Conservation (phyloP, 2,888 invertebrate genomes). For the Muschampia plurimacula region DNA sequence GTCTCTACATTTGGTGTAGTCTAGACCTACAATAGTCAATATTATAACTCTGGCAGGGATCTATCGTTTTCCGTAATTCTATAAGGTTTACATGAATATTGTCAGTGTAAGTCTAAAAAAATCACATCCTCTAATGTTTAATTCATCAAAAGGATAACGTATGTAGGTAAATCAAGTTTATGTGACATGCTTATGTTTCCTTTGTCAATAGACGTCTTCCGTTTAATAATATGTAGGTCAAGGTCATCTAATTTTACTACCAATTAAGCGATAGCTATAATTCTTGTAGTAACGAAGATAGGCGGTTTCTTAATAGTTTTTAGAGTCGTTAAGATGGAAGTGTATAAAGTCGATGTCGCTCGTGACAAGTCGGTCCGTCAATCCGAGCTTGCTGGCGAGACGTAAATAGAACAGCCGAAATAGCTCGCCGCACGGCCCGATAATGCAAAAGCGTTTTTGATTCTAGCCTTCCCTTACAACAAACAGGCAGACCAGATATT, state of each 20-base stretch:
- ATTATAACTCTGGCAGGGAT: conserved; percentile 19
- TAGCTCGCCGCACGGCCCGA: conserved; percentile 80
- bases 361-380: conserved; percentile 83
- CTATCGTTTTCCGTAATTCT: conserved; percentile 16
- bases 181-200: conserved; percentile 48
- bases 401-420: conserved; percentile 79
- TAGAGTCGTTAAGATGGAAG: conserved; percentile 62
- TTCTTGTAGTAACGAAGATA: conserved; percentile 44
- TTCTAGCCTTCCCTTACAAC: conserved; percentile 70
- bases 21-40: background rate
- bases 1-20: conserved; percentile 17
- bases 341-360: conserved; percentile 65
- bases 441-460: conserved; percentile 82
- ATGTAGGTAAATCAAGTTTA: conserved; percentile 48
- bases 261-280: conserved; percentile 43
- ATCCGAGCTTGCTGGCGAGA: conserved; percentile 81
- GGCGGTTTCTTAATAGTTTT: conserved; percentile 54
- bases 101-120: conserved; percentile 2
- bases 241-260: conserved; percentile 65
- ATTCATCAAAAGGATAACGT: conserved; percentile 49
- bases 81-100: background rate
- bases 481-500: conserved; percentile 54
- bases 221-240: conserved; percentile 72
- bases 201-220: conserved; percentile 47
- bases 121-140: conserved; percentile 20